phyloP scores from a whole-genome alignment of 2,797 vertebrate species.

The Rousettus madagascariensis region DNA sequence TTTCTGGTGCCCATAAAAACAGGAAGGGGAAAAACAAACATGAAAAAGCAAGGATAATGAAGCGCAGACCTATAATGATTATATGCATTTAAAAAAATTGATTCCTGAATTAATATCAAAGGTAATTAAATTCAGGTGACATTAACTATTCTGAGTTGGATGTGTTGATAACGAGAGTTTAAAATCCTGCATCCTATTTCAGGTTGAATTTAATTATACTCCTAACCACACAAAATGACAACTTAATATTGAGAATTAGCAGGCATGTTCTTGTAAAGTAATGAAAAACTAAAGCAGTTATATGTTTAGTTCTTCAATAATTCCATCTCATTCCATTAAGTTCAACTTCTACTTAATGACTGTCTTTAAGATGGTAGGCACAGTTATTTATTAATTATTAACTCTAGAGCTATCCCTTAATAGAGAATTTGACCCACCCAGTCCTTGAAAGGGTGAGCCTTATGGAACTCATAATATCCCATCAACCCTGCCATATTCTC shows the following conservation, averaged over 20 bases:
- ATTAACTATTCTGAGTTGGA: neutral
- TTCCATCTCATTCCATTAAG: neutral
- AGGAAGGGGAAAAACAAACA: neutral
- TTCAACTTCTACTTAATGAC: conserved; percentile 27
- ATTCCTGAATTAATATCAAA: conserved; percentile 38
- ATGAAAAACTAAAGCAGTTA: conserved; percentile 7
- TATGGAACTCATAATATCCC: neutral
- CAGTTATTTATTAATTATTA: neutral
- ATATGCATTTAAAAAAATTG: neutral
- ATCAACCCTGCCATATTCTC: neutral
- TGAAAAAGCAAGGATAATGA: neutral
- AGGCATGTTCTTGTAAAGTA: neutral
- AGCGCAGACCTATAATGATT: neutral
- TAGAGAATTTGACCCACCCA: neutral
- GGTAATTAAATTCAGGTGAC: conserved; percentile 44
- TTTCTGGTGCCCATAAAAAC: conserved; percentile 19
- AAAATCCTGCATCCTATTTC: neutral
- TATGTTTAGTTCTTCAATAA: neutral
- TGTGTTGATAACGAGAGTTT: neutral
- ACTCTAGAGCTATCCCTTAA: neutral
- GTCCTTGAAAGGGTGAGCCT: neutral
- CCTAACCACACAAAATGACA: conserved; percentile 7
- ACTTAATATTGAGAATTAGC: neutral
- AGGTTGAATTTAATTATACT: conserved; percentile 44
- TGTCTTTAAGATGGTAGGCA: neutral